Evolutionary conservation across 2,888 invertebrate genomes (phyloP).

Genomic region (Cryptus viduatorius): DNA sequence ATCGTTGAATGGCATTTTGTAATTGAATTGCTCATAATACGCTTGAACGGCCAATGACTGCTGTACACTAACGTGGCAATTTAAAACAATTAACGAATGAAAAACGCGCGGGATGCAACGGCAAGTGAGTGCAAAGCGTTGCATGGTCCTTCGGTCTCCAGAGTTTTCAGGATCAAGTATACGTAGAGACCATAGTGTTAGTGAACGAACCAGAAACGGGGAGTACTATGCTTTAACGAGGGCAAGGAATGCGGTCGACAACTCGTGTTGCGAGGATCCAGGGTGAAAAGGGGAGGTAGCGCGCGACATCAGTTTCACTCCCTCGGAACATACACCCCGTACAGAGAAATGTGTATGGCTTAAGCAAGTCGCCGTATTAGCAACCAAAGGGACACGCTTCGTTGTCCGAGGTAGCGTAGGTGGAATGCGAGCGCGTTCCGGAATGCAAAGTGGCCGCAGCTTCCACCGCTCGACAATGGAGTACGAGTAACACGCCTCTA

Average conservation of each 20-base stretch:
- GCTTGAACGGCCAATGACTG: background rate
- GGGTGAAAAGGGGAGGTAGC: slow-evolving; percentile 38
- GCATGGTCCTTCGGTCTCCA: background rate
- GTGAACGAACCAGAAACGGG: slow-evolving; percentile 30
- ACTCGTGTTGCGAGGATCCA: slow-evolving; percentile 40
- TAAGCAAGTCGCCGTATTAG: slow-evolving; percentile 57
- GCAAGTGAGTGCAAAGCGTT: slow-evolving; percentile 26
- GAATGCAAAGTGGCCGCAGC: slow-evolving; percentile 70
- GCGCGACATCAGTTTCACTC: slow-evolving; percentile 58
- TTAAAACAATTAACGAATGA: background rate
- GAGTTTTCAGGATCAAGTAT: slow-evolving; percentile 24
- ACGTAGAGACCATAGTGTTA: slow-evolving; percentile 31
- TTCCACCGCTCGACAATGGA: slow-evolving; percentile 65
- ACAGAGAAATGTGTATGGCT: slow-evolving; percentile 47
- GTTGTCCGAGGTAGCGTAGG: slow-evolving; percentile 60
- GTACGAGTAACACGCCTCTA: slow-evolving; percentile 37
- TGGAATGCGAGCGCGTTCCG: slow-evolving; percentile 67
- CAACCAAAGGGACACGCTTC: slow-evolving; percentile 44
- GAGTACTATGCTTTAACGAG: slow-evolving; percentile 62
- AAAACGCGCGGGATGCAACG: slow-evolving; percentile 30
- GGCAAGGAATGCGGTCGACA: slow-evolving; percentile 61
- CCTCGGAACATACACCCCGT: slow-evolving; percentile 47
- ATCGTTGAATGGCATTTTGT: slow-evolving; percentile 4
- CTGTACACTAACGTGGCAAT: background rate
- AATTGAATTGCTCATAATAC: slow-evolving; percentile 11